Evolutionary conservation across 2,888 invertebrate species (phyloP), one percentile per base, ranked within the genome.

Genomic region (Tetrapedia diversipes): DNA sequence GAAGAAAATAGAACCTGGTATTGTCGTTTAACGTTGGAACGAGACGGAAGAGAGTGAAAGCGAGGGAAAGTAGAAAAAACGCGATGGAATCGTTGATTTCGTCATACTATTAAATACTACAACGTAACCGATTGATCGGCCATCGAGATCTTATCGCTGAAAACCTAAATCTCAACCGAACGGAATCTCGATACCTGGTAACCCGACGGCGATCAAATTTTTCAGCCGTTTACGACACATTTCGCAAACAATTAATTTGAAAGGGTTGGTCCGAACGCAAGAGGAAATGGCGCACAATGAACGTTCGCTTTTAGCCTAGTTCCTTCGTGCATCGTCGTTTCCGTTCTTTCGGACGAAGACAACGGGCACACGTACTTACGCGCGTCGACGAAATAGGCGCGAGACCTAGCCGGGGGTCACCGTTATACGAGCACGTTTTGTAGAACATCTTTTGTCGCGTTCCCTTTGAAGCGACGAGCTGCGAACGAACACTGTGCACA

Each of bases 361-460:
- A 63, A 63, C 24, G 51, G 27, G 16, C 10, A 11, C 24, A 4
- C 14, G 32, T 10, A 16, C n/a, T n/a, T n/a, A n/a, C n/a, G n/a
- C 37, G n/a, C 27, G 24, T 10, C 10, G 45, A 57, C 19, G n/a
- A 64, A 64, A 64, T n/a, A 47, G 72, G 10, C 47, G 37, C 57
- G 37, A 59, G 68, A 54, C n/a, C 16, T 32, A 56, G 22, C 51
- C 2, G 11, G 67, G 53, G 49, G 45, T 64, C 57, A 43, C n/a
- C 29, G 45, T 74, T 60, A 39, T 32, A 41, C 64, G 57, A 54
- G 60, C 60, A 60, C 61, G 34, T 74, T 70, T 75, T 68, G 60
- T 63, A 65, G 57, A 51, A 39, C 53, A 32, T 41, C 69, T 69
- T 66, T 67, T 80, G 61, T 79, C 51, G 24, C 32, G 57, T 66